These are phyloP conservation scores for Hypocryptadius cinnamomeus DNA, from an alignment of 2,113 vertebrate species.

Conservation along the genomic window DNA sequence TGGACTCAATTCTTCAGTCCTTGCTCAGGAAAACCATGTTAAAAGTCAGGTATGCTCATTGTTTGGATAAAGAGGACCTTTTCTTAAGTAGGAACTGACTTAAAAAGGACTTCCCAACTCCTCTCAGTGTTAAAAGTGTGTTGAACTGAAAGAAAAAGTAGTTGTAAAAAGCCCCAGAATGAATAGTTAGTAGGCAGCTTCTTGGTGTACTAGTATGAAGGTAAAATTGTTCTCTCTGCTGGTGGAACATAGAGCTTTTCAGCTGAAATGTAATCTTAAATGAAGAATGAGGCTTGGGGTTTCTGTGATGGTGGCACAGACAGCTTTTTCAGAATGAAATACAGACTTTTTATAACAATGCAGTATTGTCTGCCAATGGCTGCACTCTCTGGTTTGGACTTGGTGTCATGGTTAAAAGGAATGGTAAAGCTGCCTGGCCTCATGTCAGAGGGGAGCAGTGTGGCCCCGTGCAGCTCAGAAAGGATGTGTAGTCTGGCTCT, in stretches of 20 bases:
- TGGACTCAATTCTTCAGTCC: background rate
- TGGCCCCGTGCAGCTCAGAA: background rate
- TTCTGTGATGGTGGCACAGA: background rate
- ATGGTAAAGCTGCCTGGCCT: background rate
- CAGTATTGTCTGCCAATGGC: fast-evolving
- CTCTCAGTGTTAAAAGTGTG: background rate
- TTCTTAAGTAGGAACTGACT: background rate
- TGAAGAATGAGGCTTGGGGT: background rate
- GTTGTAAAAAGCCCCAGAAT: background rate
- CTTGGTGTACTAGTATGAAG: background rate
- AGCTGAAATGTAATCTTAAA: background rate
- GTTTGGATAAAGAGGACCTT: background rate
- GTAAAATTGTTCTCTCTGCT: background rate
- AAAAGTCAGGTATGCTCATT: background rate
- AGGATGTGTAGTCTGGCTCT: background rate
- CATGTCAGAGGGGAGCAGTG: background rate
- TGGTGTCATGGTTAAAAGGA: background rate
- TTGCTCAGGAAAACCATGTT: background rate
- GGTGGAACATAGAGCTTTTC: background rate
- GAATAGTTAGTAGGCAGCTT: background rate
- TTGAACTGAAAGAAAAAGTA: background rate
- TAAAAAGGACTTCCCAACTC: background rate
- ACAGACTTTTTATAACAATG: background rate
- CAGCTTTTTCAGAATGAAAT: background rate
- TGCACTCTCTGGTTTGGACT: background rate